Base-by-base conservation (phyloP, 2,113 vertebrate species). In the Jaculus jaculus region DNA sequence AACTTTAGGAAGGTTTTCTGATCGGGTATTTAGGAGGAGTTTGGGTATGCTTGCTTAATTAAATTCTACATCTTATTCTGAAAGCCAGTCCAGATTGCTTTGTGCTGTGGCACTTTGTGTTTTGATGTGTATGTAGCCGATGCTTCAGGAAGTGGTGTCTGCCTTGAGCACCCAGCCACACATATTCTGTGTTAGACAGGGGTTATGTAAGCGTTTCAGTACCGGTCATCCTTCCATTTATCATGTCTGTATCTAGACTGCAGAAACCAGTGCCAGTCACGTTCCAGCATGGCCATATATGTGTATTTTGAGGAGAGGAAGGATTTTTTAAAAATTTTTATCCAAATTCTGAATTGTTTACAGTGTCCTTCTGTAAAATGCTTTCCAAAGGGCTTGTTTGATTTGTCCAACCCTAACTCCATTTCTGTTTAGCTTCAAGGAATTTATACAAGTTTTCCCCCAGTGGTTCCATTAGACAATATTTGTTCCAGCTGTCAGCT, bases 1-100 rank as follows among this genome's bases (percentile, higher is more conserved):
- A 24, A 32, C 80, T 84, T 92, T 61, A 66, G 72, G 78, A 73
- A 90, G 63, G 28, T 42, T 82, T 81, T 71, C n/a, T 74, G 39
- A 65, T 74, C 60, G 66, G 39, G 77, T 26, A 39, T 82, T 72
- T 47, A 78, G 73, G 7, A 78, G 42, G 30, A 82, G 16, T 69
- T 82, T 66, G 28, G 66, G 15, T 58, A 28, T 68, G 37, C 42
- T 75, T 88, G 34, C 39, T 72, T 91, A 74, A 74, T 85, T 77
- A 78, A 72, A 82, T 42, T 80, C 65, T 84, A 73, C 16, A 11
- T 83, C 69, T 90, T 65, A 42, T 83, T 66, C 71, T 51, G 26
- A 81, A 89, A 89, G n/a, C 42, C 42, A 74, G 83, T 39, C 66
- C 51, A 8, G 42, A 37, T 21, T 54, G 28, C 47, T 78, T 91